Evolutionary conservation across 23 tunicate genomes (phyloP).

Genomic region (Trididemnum nubilum): DNA sequence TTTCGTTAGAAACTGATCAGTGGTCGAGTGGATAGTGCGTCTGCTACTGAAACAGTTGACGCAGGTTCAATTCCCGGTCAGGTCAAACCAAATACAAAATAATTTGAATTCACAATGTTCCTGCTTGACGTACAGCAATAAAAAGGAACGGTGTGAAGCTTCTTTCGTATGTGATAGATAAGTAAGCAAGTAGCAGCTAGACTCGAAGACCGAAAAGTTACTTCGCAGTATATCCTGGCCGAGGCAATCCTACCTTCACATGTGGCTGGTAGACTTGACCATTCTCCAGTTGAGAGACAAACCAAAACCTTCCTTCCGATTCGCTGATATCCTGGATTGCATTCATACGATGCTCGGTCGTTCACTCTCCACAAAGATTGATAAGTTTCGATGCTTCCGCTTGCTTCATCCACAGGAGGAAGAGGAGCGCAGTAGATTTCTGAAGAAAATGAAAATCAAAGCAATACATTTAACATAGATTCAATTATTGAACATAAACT

Average conservation of each 20-base stretch:
- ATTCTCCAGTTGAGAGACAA: constrained; percentile 36
- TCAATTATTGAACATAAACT: not conserved
- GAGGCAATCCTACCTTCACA: constrained; percentile 47
- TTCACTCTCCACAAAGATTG: not conserved
- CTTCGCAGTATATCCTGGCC: no score
- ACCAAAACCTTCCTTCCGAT: not conserved
- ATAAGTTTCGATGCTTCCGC: constrained; percentile 3
- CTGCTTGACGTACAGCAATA: no score
- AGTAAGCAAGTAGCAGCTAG: no score
- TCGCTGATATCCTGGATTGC: constrained; percentile 15
- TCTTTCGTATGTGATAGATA: no score
- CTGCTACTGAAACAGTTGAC: no score
- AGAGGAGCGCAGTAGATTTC: constrained; percentile 33
- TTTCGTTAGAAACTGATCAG: no score
- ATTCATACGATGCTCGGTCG: not conserved
- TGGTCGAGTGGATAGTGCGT: no score
- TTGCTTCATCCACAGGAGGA: not conserved
- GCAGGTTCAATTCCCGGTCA: no score
- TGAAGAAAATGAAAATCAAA: not conserved
- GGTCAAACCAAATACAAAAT: no score
- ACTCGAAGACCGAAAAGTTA: no score
- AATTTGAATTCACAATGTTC: no score
- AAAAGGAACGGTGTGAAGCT: no score
- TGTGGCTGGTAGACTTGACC: constrained; percentile 44
- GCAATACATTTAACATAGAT: not conserved